A percentile compares a stretch with the other conserved stretches of the same genome.
phyloP scores from a whole-genome alignment of 1,140 invertebrate species.

The Euura saliciscinereae region DNA sequence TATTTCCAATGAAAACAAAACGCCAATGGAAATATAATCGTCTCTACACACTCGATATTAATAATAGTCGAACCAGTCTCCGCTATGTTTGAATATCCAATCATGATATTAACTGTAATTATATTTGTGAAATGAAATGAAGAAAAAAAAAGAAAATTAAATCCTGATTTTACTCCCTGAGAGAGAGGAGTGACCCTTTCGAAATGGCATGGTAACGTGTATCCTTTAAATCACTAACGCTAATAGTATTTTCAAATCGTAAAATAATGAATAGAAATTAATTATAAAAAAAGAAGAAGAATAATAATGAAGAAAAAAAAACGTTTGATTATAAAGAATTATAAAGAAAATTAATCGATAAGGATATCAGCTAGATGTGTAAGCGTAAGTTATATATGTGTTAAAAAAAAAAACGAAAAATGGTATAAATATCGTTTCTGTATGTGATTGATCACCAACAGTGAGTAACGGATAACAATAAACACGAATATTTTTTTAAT shows the following conservation, averaged over 20 bases:
- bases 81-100: not conserved
- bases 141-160: not conserved
- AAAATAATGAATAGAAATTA: not conserved
- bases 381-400: not conserved
- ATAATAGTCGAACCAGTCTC: no score
- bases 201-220: slow-evolving; percentile 7
- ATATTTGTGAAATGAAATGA: no score
- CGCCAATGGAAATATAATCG: no score
- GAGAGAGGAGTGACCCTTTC: not conserved
- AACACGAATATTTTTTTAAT: not conserved
- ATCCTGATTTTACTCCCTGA: not conserved
- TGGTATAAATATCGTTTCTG: no score
- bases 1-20: not conserved
- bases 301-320: no score
- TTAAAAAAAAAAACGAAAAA: not conserved
- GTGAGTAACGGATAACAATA: no score
- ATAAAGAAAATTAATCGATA: not conserved
- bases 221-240: slow-evolving; percentile 7
- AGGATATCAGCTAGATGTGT: not conserved
- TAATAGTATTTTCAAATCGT: slow-evolving; percentile 7
- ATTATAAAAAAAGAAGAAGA: not conserved
- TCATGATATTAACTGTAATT: not conserved
- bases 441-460: no score
- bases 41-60: no score
- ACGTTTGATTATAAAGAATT: no score